A percentile compares a stretch with the other conserved stretches of the same genome.
Evolutionary conservation across 2,113 vertebrate genomes (phyloP).

Genomic region (Acinonyx jubatus): DNA sequence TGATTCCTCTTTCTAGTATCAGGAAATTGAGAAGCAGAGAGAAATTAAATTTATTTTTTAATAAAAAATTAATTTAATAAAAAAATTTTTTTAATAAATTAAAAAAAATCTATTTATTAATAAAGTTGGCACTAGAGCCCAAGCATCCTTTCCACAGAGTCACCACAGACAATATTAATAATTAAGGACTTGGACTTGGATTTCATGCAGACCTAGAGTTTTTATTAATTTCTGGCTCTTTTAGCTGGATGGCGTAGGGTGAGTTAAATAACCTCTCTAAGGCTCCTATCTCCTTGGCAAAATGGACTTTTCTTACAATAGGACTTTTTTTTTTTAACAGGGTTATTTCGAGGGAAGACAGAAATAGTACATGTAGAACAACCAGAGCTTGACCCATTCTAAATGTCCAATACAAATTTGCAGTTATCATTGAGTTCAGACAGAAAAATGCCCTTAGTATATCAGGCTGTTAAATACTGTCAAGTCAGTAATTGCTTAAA

Average conservation of each 20-base stretch:
- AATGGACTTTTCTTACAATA: constrained; percentile 22
- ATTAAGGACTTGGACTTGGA: background rate
- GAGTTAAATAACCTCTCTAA: background rate
- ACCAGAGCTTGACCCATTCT: background rate
- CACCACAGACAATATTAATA: background rate
- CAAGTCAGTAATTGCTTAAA: background rate
- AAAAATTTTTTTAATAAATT: no score
- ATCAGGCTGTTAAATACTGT: background rate
- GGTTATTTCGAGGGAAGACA: background rate
- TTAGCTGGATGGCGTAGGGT: background rate
- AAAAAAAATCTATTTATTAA: background rate
- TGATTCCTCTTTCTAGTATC: background rate
- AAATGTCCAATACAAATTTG: background rate
- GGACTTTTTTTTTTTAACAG: background rate
- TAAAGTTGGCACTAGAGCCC: background rate
- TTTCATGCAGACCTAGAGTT: background rate
- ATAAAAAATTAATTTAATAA: no score
- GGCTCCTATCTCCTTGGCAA: background rate
- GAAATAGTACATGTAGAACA: background rate
- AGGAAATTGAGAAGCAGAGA: background rate
- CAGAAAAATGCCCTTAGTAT: background rate
- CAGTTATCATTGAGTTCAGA: background rate
- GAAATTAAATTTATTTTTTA: no score
- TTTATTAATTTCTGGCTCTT: background rate
- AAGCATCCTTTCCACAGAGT: background rate